A percentile compares a stretch with the other conserved stretches of the same genome.
phyloP scores from a whole-genome alignment of 2,113 vertebrate species.

The Caloenas nicobarica region DNA sequence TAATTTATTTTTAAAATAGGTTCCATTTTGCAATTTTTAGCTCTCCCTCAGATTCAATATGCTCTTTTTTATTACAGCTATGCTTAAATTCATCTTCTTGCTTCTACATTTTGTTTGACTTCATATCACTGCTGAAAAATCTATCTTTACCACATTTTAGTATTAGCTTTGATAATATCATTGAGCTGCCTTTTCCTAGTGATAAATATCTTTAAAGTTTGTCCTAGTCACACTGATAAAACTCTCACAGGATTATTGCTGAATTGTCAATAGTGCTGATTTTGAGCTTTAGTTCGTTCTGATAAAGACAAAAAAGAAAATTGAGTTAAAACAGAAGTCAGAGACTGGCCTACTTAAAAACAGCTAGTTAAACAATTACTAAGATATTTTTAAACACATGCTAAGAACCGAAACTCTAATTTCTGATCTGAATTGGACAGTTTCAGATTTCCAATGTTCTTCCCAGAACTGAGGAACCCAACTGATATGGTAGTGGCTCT shows the following conservation, averaged over 20 bases:
- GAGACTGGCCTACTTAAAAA: not conserved
- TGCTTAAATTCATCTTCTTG: slow-evolving; percentile 14
- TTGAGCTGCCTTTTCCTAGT: slow-evolving; percentile 8
- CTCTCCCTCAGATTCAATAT: not conserved
- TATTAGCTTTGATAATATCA: slow-evolving; percentile 38
- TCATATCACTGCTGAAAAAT: slow-evolving; percentile 21
- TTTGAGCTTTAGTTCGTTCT: not conserved
- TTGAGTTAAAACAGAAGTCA: not conserved
- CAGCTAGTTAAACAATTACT: not conserved
- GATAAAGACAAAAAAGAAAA: slow-evolving; percentile 23
- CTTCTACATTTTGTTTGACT: slow-evolving; percentile 16
- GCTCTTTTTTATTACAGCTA: not conserved
- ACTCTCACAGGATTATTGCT: not conserved
- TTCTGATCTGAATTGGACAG: not conserved
- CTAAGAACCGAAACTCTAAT: not conserved
- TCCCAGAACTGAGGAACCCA: not conserved
- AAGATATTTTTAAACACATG: not conserved
- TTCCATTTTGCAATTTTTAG: not conserved
- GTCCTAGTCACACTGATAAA: slow-evolving; percentile 8
- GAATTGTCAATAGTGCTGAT: not conserved
- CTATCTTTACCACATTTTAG: not conserved
- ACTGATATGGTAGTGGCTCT: not conserved
- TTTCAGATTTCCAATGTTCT: not conserved
- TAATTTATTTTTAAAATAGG: slow-evolving; percentile 23
- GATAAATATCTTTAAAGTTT: slow-evolving; percentile 44